Evolutionary conservation across 2,888 invertebrate species (phyloP), one percentile per base, ranked within the genome.

Genomic region (Autographa pulchrina): DNA sequence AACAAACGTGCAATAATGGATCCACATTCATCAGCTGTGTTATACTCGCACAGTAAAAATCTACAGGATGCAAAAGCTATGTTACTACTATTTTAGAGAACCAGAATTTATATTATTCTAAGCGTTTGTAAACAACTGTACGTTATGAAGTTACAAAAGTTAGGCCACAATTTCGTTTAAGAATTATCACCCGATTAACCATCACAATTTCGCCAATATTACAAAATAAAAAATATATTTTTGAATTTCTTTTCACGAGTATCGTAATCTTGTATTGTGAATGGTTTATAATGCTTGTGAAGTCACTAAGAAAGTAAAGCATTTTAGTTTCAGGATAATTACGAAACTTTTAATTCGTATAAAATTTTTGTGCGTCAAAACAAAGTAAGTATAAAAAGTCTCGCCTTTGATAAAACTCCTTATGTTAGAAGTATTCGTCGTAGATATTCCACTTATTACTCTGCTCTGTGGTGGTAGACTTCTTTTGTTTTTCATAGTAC

Each of bases 151-250:
- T 66, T 70, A 68, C 81, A 82, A 86, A 83, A 89, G 77, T 89
- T 93, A 94, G 94, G 94, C 94, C 94, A 91, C 92, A 88, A 89
- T 89, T 91, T 92, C 90, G 88, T 88, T 91, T 85, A 83, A 76
- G 86, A 88, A 86, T 88, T 92, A 94, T 94, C 94, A 94, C 94
- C 93, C 85, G 74, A 86, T 88, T 86, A 88, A 83, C 79, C 87
- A 92, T 93, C 93, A 93, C 92, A 93, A 85, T 89, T 87, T 86
- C 83, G 87, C 88, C 87, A 85, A 88, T 87, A 82, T 78, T 64
- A 54, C 14, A 35, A 73, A 66, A 60, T 43, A 61, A 56, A 56
- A 56, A 25, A 56, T 56, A 56, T 25, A 56, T 25, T 13, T 25
- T 56, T 56, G 20, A 13, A 20, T 20, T 25, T 25, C 0, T 56